These are phyloP conservation scores for Smithornis capensis DNA, from an alignment of 2,113 vertebrate species.

Conservation along the genomic window DNA sequence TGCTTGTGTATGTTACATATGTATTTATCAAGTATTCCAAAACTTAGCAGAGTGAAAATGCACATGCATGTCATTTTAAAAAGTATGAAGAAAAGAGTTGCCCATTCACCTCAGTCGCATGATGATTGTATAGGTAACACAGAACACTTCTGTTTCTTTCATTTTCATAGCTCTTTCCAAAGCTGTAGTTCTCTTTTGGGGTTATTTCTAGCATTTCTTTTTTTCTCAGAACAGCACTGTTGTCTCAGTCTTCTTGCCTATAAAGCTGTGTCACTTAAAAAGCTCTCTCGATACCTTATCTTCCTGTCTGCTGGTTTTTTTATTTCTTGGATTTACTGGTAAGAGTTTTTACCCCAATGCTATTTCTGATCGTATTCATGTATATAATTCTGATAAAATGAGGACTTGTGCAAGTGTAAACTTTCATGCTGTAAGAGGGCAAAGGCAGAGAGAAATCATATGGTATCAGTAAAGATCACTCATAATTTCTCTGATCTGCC, in stretches of 20 bases:
- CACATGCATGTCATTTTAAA: background rate
- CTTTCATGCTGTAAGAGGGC: background rate
- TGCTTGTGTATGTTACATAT: background rate
- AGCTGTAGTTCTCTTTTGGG: background rate
- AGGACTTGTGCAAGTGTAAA: background rate
- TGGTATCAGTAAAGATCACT: background rate
- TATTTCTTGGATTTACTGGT: background rate
- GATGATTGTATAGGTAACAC: background rate
- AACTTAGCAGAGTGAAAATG: background rate
- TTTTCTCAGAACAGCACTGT: background rate
- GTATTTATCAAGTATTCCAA: background rate
- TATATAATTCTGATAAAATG: background rate
- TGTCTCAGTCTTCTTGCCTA: background rate
- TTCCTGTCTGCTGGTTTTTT: background rate
- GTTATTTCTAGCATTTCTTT: background rate
- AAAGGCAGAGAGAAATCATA: background rate
- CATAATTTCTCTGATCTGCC: conserved; percentile 17
- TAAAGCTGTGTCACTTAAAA: background rate
- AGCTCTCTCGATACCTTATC: background rate
- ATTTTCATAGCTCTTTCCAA: background rate
- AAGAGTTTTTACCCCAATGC: background rate
- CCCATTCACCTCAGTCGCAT: background rate
- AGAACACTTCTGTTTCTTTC: background rate
- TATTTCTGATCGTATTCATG: background rate
- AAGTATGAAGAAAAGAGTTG: background rate